Percentiles rank a stretch among this genome's conserved stretches.
Conservation (phyloP, 2,113 vertebrate genomes). For the Ptychochromis oligacanthus region DNA sequence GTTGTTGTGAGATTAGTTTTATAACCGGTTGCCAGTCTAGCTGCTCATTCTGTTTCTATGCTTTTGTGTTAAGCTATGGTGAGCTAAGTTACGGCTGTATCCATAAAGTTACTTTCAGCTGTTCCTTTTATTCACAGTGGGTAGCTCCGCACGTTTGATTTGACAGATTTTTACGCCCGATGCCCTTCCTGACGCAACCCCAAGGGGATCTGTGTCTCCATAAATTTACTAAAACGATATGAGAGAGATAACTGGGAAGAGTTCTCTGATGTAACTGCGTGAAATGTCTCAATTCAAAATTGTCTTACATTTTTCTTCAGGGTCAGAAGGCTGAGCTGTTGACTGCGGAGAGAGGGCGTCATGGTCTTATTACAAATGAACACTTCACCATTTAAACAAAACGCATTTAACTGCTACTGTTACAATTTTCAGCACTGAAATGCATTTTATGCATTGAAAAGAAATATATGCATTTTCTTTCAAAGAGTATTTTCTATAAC, state of each 20-base stretch:
- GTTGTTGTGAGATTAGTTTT: too few species aligned
- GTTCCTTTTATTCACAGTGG: too few species aligned
- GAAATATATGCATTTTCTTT: background rate
- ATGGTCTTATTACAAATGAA: background rate
- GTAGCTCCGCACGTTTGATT: too few species aligned
- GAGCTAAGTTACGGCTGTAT: background rate
- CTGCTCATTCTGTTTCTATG: background rate
- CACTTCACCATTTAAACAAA: background rate
- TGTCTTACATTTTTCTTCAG: background rate
- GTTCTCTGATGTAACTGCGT: background rate
- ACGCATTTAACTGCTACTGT: background rate
- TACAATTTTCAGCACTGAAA: background rate
- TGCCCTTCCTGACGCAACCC: too few species aligned
- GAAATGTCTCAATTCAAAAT: too few species aligned
- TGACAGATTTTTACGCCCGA: too few species aligned
- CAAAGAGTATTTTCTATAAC: background rate
- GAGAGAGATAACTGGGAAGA: too few species aligned
- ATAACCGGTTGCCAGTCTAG: too few species aligned
- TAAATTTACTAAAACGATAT: too few species aligned
- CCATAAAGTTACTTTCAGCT: background rate
- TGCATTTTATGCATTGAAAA: background rate
- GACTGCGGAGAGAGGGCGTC: background rate
- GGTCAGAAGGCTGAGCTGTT: background rate
- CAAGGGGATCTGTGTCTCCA: too few species aligned
- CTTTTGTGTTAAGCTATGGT: background rate